Evolutionary conservation across 2,797 vertebrate species (phyloP).

Genomic region (Melanitta fusca): DNA sequence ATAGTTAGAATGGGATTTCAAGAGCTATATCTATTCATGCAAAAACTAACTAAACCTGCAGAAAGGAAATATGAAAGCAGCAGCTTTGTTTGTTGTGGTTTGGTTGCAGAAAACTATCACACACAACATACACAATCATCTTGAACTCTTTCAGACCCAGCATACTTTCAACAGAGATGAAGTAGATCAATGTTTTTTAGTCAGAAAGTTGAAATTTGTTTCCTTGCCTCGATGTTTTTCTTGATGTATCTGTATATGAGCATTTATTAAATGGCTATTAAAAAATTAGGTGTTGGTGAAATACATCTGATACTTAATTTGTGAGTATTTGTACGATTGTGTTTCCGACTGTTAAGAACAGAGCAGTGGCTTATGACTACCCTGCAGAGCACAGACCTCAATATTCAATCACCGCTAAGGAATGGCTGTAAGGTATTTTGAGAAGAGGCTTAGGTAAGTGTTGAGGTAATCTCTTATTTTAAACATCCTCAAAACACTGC

Average conservation of each 20-base stretch:
- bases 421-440: not conserved
- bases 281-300: not conserved
- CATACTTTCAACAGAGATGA: not conserved
- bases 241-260: not conserved
- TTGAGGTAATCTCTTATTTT: slow-evolving; percentile 3
- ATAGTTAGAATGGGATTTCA: not conserved
- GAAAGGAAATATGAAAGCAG: not conserved
- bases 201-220: not conserved
- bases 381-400: not conserved
- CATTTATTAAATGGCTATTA: not conserved
- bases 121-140: not conserved
- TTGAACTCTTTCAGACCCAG: not conserved
- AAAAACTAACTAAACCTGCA: slow-evolving; percentile 23
- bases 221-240: not conserved
- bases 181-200: not conserved
- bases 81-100: not conserved
- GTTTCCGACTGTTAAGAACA: not conserved
- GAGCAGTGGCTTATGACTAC: not conserved
- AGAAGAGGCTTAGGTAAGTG: not conserved
- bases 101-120: not conserved
- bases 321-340: not conserved
- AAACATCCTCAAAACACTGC: not conserved
- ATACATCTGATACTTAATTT: not conserved
- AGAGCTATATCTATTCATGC: not conserved
- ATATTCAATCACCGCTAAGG: not conserved